Percentiles rank a stretch among this genome's conserved stretches.
phyloP scores from a whole-genome alignment of 2,113 vertebrate genomes.

The Ameiurus melas region DNA sequence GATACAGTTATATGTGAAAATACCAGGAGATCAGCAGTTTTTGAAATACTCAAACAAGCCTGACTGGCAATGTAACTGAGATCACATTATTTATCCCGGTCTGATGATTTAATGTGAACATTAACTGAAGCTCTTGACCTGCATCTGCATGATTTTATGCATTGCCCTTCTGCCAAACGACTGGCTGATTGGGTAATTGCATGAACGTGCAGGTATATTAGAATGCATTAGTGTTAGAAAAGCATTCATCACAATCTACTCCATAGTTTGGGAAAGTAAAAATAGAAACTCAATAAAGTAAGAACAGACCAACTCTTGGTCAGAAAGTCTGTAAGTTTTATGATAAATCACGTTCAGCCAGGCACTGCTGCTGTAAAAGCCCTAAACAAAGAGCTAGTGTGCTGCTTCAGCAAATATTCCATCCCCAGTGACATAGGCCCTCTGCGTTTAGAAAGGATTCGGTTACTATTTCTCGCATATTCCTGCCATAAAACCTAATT shows the following conservation, averaged over 20 bases:
- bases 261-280: neutral
- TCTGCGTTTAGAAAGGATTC: slow-evolving; percentile 1
- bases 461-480: neutral
- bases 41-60: neutral
- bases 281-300: neutral
- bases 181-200: neutral
- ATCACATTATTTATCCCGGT: neutral
- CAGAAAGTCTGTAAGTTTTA: neutral
- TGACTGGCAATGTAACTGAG: neutral
- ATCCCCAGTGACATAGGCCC: slow-evolving; percentile 3
- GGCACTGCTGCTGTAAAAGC: neutral
- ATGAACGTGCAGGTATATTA: neutral
- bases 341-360: neutral
- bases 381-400: slow-evolving; percentile 24
- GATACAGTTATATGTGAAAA: neutral
- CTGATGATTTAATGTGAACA: neutral
- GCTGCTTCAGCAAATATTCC: slow-evolving; percentile 27
- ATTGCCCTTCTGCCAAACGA: neutral
- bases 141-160: neutral
- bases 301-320: neutral
- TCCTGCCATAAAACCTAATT: slow-evolving; percentile 6
- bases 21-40: neutral
- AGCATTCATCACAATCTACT: neutral
- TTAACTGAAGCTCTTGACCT: neutral
- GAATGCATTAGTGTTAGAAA: neutral